These are phyloP conservation scores for Urosaurus nigricauda DNA, from an alignment of 2,797 vertebrate genomes.

Conservation along the genomic window DNA sequence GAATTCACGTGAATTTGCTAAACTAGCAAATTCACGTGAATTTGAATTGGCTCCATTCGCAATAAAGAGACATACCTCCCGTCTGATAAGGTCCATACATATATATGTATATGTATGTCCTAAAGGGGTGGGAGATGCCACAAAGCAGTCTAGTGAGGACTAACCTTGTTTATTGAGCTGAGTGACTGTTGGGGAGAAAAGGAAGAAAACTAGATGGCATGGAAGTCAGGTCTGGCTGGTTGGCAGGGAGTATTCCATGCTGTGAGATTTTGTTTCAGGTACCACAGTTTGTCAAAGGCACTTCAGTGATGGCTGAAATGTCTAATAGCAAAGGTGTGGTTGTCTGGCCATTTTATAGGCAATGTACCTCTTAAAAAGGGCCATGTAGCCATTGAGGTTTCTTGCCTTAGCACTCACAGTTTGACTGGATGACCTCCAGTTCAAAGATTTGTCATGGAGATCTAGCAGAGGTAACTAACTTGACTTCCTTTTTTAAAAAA, in stretches of 20 bases:
- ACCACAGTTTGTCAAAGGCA: neutral
- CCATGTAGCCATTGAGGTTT: neutral
- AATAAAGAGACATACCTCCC: too few species aligned
- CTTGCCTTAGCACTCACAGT: neutral
- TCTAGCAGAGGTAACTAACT: conserved; percentile 16
- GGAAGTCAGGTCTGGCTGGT: neutral
- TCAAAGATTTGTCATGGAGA: conserved; percentile 31
- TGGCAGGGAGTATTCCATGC: neutral
- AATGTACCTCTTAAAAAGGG: neutral
- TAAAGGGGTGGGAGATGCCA: too few species aligned
- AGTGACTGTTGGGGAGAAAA: too few species aligned
- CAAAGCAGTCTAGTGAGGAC: neutral
- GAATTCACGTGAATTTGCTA: too few species aligned
- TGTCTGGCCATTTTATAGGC: neutral
- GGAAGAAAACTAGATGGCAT: too few species aligned
- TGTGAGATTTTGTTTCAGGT: neutral
- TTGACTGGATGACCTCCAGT: conserved; percentile 25
- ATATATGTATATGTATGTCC: neutral
- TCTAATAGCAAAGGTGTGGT: neutral
- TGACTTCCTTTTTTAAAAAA: conserved; percentile 27
- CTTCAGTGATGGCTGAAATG: neutral
- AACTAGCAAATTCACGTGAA: too few species aligned
- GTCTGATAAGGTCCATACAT: too few species aligned
- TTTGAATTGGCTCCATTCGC: too few species aligned
- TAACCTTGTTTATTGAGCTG: too few species aligned